Base-by-base conservation (phyloP, 2,888 invertebrate species). In the Actias luna region DNA sequence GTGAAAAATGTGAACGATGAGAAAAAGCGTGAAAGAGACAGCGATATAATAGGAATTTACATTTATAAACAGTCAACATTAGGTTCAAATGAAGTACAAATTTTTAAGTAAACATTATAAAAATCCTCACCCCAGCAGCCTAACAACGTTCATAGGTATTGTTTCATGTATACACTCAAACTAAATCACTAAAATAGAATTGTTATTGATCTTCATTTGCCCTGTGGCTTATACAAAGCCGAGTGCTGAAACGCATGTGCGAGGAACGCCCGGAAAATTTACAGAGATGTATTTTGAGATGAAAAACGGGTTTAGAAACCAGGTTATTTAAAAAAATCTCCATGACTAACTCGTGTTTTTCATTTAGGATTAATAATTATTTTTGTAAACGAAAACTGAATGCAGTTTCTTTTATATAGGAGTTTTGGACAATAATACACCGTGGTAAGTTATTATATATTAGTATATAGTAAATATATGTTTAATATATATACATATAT, bases 201-300 rank as follows among this genome's bases (percentile, higher is more conserved):
- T 78, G 76, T 75, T 78, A 89, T 89, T 85, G 87, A 89, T 89
- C 86, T 87, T 83, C 83, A 85, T 88, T 85, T 83, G 78, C 78
- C 78, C 82, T 71, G 76, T 77, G 73, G 76, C 77, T 79, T 74
- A 67, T 67, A 66, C 64, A 68, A 70, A 74, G 75, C 76, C 74
- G 77, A 72, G 78, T 74, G 79, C 77, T 72, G 80, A 80, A 70
- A 67, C 88, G 89, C 89, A 90, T 89, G 89, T 87, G 89, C 89
- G 72, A 72, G 79, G 77, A 79, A 79, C 82, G 82, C 82, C 82
- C 82, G 69, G 67, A 72, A 76, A 74, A 70, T 61, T 63, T 14
- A 71, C 84, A 84, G 84, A 70, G 81, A 70, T 65, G 83, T 68
- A 80, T 69, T 75, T 60, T n/a, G 58, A 29, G 42, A 39, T 12